A percentile compares a stretch with the other conserved stretches of the same genome.
phyloP scores from a whole-genome alignment of 2,113 vertebrate genomes.

The Myotis yumanensis region DNA sequence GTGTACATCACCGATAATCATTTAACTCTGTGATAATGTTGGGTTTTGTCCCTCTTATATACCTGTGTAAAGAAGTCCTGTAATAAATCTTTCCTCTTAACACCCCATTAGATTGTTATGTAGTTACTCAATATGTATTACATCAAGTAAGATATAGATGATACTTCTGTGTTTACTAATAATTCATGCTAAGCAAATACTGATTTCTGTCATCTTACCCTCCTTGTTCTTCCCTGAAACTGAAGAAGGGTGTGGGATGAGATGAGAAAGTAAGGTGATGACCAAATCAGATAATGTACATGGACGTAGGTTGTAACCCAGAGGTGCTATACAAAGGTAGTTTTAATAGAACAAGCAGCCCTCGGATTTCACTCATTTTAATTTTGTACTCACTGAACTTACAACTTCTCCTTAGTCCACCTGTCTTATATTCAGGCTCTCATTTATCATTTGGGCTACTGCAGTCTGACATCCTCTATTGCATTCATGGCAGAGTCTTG shows the following conservation, averaged over 20 bases:
- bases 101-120: not conserved
- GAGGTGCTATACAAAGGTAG: not conserved
- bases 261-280: not conserved
- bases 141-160: constrained; percentile 8
- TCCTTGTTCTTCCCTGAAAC: not conserved
- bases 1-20: not conserved
- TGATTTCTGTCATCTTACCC: not conserved
- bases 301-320: not conserved
- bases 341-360: not conserved
- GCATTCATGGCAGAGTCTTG: not conserved
- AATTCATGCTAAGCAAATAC: constrained; percentile 4
- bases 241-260: not conserved
- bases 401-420: not conserved
- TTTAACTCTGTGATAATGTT: not conserved
- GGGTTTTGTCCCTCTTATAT: not conserved
- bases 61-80: not conserved
- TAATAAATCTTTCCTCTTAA: constrained; percentile 35
- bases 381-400: not conserved
- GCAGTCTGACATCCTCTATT: not conserved
- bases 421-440: not conserved
- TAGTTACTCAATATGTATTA: not conserved
- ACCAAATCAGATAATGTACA: not conserved
- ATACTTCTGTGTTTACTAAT: constrained; percentile 35
- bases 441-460: not conserved
- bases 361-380: not conserved